A percentile compares a stretch with the other conserved stretches of the same genome.
Evolutionary conservation across 2,888 invertebrate species (phyloP).

Genomic region (Eristalis arbustorum): DNA sequence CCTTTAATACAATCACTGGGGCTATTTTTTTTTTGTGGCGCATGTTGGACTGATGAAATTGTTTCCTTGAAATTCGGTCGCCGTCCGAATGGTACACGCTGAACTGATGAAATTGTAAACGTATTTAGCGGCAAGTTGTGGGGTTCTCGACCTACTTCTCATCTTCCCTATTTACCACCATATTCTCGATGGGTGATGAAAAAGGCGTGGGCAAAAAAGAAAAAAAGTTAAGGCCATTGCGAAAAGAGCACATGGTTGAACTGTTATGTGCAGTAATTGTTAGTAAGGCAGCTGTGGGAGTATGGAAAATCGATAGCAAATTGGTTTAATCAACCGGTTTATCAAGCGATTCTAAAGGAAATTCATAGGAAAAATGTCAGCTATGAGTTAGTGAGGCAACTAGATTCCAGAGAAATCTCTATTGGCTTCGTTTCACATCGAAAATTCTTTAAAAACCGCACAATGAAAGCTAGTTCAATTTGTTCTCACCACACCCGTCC

Average conservation of each 20-base stretch:
- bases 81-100: background rate
- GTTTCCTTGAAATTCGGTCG: background rate
- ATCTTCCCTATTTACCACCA: background rate
- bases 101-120: constrained; percentile 5
- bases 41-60: constrained; percentile 25
- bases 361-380: constrained; percentile 9
- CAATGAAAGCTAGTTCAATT: constrained; percentile 22
- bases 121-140: constrained; percentile 19
- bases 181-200: background rate
- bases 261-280: constrained; percentile 4
- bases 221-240: constrained; percentile 19
- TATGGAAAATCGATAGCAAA: constrained; percentile 54
- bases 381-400: background rate
- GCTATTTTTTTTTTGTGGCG: background rate
- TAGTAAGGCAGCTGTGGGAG: background rate
- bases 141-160: background rate
- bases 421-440: too few relatives aligned
- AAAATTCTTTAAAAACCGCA: background rate
- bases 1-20: constrained; percentile 31
- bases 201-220: background rate
- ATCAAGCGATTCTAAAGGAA: background rate
- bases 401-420: too few relatives aligned
- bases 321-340: constrained; percentile 46
- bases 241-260: background rate
- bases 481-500: background rate